Percentiles rank a stretch among this genome's conserved stretches.
Conservation (phyloP, 2,797 vertebrate genomes). For the Hozukius guyotensis region DNA sequence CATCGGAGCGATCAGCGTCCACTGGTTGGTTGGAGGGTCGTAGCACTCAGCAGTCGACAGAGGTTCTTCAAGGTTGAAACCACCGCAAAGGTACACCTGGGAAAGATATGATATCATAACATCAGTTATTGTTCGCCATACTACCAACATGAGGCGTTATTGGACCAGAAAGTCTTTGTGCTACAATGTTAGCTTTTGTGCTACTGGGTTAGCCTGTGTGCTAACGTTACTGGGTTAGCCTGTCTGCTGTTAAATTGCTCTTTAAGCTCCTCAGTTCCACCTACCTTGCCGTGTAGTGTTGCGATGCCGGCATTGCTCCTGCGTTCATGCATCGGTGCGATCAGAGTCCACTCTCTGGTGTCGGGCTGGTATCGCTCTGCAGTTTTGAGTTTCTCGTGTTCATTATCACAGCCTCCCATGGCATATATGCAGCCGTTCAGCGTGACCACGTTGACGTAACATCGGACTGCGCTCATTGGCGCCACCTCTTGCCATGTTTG, state of each 20-base stretch:
- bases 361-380: constrained; percentile 82
- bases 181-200: too few species aligned
- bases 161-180: too few species aligned
- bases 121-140: background rate
- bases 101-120: background rate
- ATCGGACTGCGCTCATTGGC: constrained; percentile 64
- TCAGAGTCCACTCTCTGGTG: constrained; percentile 76
- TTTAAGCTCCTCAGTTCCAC: background rate
- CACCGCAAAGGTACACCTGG: constrained; percentile 74
- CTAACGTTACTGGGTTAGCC: background rate
- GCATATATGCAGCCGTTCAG: constrained; percentile 25
- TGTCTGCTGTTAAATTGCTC: background rate
- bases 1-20: constrained; percentile 84
- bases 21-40: constrained; percentile 84
- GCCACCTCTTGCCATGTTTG: constrained; percentile 13
- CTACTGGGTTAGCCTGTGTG: too few species aligned
- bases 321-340: constrained; percentile 32
- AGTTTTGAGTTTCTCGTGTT: constrained; percentile 70
- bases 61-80: constrained; percentile 73
- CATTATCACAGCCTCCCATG: constrained; percentile 45
- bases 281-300: constrained; percentile 86
- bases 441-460: constrained; percentile 64
- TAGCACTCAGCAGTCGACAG: constrained; percentile 84
- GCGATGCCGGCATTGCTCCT: constrained; percentile 66
- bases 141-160: background rate